Evolutionary conservation across 1,140 invertebrate species (phyloP).

Genomic region (Episyrphus balteatus): DNA sequence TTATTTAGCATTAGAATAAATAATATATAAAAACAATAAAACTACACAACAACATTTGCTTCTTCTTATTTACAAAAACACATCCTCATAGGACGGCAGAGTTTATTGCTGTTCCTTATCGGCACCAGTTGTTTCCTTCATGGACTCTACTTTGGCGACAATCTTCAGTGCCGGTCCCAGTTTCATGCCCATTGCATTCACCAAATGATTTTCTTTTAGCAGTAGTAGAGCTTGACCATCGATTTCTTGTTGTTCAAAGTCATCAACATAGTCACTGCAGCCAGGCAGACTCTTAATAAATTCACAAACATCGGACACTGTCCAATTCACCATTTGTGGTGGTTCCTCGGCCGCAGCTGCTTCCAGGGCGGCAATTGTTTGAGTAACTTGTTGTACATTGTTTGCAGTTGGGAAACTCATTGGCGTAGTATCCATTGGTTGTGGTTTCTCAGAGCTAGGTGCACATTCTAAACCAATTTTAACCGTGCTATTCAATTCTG

Average conservation of each 20-base stretch:
- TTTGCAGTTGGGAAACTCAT: background rate
- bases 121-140: conserved; percentile 24
- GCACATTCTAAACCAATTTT: background rate
- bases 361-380: background rate
- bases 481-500: background rate
- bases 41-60: no score
- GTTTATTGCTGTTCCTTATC: background rate
- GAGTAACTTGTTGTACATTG: background rate
- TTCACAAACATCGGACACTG: conserved; percentile 67
- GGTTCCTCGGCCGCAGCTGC: conserved; percentile 16
- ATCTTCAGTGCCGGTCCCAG: conserved; percentile 92
- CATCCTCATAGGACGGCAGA: no score
- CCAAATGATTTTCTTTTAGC: conserved; percentile 90
- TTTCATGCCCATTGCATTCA: conserved; percentile 90
- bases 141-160: conserved; percentile 49
- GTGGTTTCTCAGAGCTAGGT: background rate
- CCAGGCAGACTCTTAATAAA: conserved; percentile 80
- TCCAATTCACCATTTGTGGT: conserved; percentile 20
- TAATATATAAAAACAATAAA: no score
- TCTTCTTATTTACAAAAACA: no score
- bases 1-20: no score
- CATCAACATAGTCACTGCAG: conserved; percentile 86
- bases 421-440: background rate
- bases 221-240: conserved; percentile 89
- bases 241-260: conserved; percentile 90